Percentiles rank a stretch among this genome's conserved stretches.
phyloP scores from a whole-genome alignment of 2,797 vertebrate species.

The Prionace glauca region DNA sequence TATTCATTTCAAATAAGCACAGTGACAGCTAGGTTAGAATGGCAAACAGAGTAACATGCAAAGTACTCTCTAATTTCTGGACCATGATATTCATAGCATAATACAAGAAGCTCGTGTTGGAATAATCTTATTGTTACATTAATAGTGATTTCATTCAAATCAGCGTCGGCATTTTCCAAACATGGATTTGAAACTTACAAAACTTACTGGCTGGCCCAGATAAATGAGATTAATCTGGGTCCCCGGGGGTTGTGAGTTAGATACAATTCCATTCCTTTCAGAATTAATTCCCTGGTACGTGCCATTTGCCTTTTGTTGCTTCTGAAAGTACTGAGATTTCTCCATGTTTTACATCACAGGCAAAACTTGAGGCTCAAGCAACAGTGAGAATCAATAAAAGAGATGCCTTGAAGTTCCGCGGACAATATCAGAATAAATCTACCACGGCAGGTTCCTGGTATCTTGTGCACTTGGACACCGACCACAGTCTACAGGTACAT shows the following conservation, averaged over 20 bases:
- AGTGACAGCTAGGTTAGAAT: not conserved
- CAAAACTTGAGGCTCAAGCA: slow-evolving; percentile 55
- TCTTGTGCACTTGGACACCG: slow-evolving; percentile 56
- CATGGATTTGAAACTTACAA: not conserved
- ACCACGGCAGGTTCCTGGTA: slow-evolving; percentile 48
- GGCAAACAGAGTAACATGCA: not conserved
- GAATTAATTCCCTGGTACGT: not conserved
- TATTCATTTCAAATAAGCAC: not conserved
- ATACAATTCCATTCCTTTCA: not conserved
- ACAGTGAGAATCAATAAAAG: slow-evolving; percentile 59
- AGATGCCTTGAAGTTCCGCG: slow-evolving; percentile 58
- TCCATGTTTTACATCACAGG: slow-evolving; percentile 50
- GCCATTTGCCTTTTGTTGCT: not conserved
- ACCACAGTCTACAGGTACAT: slow-evolving; percentile 67
- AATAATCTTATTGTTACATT: not conserved
- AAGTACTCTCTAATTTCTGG: not conserved
- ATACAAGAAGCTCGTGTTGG: not conserved
- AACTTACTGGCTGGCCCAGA: not conserved
- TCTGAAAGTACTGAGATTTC: not conserved
- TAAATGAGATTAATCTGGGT: not conserved
- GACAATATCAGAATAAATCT: slow-evolving; percentile 54
- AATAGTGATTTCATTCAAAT: not conserved
- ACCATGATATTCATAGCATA: not conserved
- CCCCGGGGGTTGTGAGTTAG: not conserved
- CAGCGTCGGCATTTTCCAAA: no score